Evolutionary conservation across 2,113 vertebrate genomes (phyloP).

Genomic region (Platysternon megacephalum): DNA sequence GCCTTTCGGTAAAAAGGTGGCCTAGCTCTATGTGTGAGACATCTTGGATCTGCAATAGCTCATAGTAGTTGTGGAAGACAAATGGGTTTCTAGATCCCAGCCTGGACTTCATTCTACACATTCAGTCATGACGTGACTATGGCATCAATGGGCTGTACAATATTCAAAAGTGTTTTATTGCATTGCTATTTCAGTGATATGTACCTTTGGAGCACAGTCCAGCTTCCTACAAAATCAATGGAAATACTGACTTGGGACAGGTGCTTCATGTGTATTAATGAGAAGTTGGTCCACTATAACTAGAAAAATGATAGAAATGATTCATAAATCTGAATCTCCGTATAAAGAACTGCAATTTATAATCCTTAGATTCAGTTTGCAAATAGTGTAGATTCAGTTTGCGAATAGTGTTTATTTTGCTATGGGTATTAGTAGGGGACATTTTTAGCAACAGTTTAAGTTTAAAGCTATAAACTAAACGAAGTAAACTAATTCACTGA

Average conservation of each 20-base stretch:
- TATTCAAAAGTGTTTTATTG: background rate
- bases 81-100: background rate
- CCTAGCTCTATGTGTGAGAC: background rate
- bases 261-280: background rate
- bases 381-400: background rate
- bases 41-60: background rate
- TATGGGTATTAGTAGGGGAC: background rate
- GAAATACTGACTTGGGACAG: background rate
- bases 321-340: background rate
- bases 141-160: background rate
- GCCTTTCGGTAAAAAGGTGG: too few species aligned
- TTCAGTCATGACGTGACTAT: background rate
- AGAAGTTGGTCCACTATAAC: background rate
- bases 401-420: background rate
- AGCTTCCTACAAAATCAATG: background rate
- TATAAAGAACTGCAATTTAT: background rate
- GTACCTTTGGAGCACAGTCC: background rate
- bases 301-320: background rate
- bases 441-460: background rate
- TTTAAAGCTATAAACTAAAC: background rate
- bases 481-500: background rate
- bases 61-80: background rate
- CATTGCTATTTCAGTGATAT: background rate
- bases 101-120: background rate
- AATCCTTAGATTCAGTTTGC: background rate